Base-by-base conservation (phyloP, 2,113 vertebrate species). In the Phalacrocorax aristotelis region DNA sequence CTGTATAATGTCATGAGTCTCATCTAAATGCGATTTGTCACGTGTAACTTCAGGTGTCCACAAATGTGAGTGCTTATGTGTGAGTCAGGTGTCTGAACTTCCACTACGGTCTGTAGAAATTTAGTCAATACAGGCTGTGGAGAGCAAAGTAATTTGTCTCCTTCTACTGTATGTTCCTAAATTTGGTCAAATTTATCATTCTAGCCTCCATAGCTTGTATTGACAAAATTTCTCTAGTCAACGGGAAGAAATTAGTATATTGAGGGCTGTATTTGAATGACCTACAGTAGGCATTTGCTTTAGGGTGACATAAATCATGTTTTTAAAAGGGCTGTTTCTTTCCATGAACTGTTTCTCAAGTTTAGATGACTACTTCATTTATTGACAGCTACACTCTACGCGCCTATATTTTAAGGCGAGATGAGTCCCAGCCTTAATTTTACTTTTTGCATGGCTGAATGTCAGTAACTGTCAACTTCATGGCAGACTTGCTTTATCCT, bases 1-100 rank as follows among this genome's bases (percentile, higher is more conserved):
- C 69, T 51, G 15, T 19, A 23, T 4, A 13, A 46, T 75, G 87
- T 54, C 8, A 21, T 49, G 62, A 49, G 4, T 62, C 26, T 81
- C 36, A 61, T 83, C 1, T 0, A 46, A 54, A 60, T 65, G 55
- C 55, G 42, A 75, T 84, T 78, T 54, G 38, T 71, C n/a, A 48
- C 51, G 40, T 15, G 48, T 52, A 29, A 60, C n/a, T 84, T 84
- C 51, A 81, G 9, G 6, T 66, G 15, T 38, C 34, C 40, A 22
- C 0, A 0, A n/a, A 14, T 49, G 9, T 54, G 26, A 69, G 46
- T 49, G 36, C 52, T 95, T 42, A 14, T 74, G 22, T 48, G 14
- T 27, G 17, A 71, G 44, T 65, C 51, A 44, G 26, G 11, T 82
- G 22, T 58, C 66, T 78, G 55, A 84, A 81, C 34, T 87, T 69